Evolutionary conservation across 2,797 vertebrate species (phyloP), one percentile per base, ranked within the genome.

Genomic region (Phrynocephalus vlangalii): DNA sequence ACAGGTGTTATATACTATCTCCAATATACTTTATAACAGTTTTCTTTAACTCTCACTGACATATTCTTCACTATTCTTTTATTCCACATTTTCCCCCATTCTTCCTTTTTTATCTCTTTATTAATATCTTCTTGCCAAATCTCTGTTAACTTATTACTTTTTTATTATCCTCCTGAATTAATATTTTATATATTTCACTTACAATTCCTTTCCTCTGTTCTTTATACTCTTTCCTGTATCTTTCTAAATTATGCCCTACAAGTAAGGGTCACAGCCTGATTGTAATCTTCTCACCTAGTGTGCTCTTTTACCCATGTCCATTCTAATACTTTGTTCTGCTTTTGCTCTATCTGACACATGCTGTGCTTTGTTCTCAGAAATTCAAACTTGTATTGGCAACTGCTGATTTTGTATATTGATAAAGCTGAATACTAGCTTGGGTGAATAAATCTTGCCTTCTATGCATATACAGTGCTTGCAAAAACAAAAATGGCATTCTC

Each of bases 191-290:
- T 33, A 33, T 33, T 33, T 33, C 33, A 33, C 33, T 33, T 33
- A 33, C 33, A 33, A 33, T 33, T 33, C 33, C 33, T 33, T 33
- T 33, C 33, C 33, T 33, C 33, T 33, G 33, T 33, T 33, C 33
- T 33, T 33, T 33, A 33, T 33, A 33, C 33, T 33, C 33, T 33
- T 63, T 73, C 33, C 84, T 79, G 82, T 30, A 33, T 79, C 11
- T 78, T 85, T 78, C 38, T 81, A 52, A 63, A 81, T 56, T 73
- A 63, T 72, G 50, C 16, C 33, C 52, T 63, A 18, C 56, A 26
- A n/a, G 72, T 72, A 77, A 86, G 67, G 68, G 68, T 86, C 70
- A 26, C 10, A 72, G 22, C 85, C 78, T 73, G 44, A 68, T 50
- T 48, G 33, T 86, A 80, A 81, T 48, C 52, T 86, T 72, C 24